These are phyloP conservation scores for Araneus ventricosus DNA, from an alignment of 1,140 invertebrate genomes.

Conservation along the genomic window DNA sequence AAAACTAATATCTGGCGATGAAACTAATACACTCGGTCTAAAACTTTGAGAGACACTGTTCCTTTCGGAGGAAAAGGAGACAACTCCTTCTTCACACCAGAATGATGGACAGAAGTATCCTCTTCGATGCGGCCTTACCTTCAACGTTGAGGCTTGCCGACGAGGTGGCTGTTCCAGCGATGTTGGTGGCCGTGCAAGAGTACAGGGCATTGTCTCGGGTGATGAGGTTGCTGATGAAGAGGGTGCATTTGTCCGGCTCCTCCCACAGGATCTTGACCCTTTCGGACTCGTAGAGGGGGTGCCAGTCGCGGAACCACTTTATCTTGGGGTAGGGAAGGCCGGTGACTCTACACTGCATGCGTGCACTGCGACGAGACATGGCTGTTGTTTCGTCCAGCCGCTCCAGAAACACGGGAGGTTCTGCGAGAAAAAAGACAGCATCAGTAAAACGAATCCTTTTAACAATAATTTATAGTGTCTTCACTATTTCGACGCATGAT, in stretches of 20 bases:
- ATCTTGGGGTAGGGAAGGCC: slow-evolving; percentile 96
- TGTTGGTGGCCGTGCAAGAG: slow-evolving; percentile 93
- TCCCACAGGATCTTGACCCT: slow-evolving; percentile 91
- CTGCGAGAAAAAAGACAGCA: slow-evolving; percentile 79
- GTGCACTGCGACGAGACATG: slow-evolving; percentile 86
- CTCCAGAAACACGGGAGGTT: slow-evolving; percentile 93
- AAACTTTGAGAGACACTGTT: too few relatives aligned
- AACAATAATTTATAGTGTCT: background rate
- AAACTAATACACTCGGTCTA: too few relatives aligned
- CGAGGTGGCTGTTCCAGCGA: slow-evolving; percentile 93
- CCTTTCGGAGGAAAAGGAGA: too few relatives aligned
- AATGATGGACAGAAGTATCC: too few relatives aligned
- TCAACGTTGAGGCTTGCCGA: slow-evolving; percentile 95
- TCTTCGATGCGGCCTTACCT: slow-evolving; percentile 82
- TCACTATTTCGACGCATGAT: background rate
- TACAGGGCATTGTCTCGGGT: slow-evolving; percentile 95
- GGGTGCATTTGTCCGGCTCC: slow-evolving; percentile 90
- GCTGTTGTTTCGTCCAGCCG: slow-evolving; percentile 89
- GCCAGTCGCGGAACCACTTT: slow-evolving; percentile 99
- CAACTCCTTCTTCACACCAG: too few relatives aligned
- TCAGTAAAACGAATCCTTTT: too few relatives aligned
- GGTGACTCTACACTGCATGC: slow-evolving; percentile 90
- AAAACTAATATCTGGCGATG: too few relatives aligned
- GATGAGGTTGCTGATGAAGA: slow-evolving; percentile 92
- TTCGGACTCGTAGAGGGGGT: slow-evolving; percentile 88